Base-by-base conservation (phyloP, 2,888 invertebrate genomes). In the Xanthorhoe spadicearia region DNA sequence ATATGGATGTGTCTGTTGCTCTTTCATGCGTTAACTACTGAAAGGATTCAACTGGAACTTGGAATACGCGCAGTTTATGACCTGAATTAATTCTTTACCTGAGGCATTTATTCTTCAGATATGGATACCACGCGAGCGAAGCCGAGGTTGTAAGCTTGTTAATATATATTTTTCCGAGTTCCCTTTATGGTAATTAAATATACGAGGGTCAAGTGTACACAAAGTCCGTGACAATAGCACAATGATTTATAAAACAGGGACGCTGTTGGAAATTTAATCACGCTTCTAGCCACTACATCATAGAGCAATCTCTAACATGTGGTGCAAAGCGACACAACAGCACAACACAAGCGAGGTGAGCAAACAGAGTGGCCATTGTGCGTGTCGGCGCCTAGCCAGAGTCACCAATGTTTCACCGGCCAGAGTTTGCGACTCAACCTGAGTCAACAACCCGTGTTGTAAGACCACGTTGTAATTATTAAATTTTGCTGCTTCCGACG, bases 301-400 rank as follows among this genome's bases (percentile, higher is more conserved):
- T 78, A 81, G 72, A 79, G 80, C 81, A 79, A 85, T 83, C 75
- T 81, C 81, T 80, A 65, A 74, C 56, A 70, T 76, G 78, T 77
- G 74, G 70, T 76, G 75, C 73, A 77, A 76, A 79, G 79, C 76
- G 77, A 75, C 77, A 81, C 75, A 81, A 80, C 80, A 83, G 78
- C 78, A 74, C 75, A 79, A 78, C 80, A 74, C 70, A 74, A 76
- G 70, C 79, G 79, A 80, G 78, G 80, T 76, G 74, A 77, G 79
- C 81, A 88, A 88, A 88, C 87, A 87, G 70, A 78, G 78, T 73
- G 78, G 81, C 85, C 77, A 88, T 89, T 89, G 89, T 90, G 87
- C 89, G 86, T 86, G 86, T 79, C 79, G 79, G 77, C 78, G 78
- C 81, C 79, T 84, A 80, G 78, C 77, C 80, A 75, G 75, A 74